Conservation (phyloP, 2,113 vertebrate species). For the Paratilapia polleni region DNA sequence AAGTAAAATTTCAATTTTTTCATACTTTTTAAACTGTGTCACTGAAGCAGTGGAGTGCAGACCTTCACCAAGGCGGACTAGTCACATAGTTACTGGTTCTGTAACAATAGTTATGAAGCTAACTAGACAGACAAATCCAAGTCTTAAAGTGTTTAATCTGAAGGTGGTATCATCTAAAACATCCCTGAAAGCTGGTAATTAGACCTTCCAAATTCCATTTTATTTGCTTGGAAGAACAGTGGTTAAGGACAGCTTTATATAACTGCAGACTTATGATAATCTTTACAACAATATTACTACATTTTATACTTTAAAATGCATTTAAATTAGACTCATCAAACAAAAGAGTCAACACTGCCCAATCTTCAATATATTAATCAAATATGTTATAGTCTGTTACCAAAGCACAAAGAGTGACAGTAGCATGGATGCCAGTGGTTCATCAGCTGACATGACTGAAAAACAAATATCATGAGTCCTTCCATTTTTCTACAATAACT, state of each 20-base stretch:
- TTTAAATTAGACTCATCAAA: not conserved
- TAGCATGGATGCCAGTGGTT: not conserved
- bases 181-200: not conserved
- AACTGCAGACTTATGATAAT: no score
- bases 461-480: not conserved
- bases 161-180: not conserved
- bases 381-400: not conserved
- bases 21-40: not conserved
- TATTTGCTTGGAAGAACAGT: not conserved
- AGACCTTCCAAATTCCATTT: not conserved
- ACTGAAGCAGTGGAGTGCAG: not conserved
- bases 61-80: not conserved
- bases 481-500: not conserved
- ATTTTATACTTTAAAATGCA: not conserved
- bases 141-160: not conserved
- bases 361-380: not conserved
- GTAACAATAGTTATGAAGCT: not conserved
- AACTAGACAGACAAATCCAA: not conserved
- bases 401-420: not conserved
- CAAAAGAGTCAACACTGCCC: not conserved
- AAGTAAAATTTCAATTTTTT: not conserved
- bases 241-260: no score
- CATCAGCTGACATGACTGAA: slow-evolving; percentile 18
- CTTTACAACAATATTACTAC: not conserved
- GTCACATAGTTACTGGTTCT: not conserved